Conservation (phyloP, 1,140 invertebrate species). For the Drosophila sucinea region DNA sequence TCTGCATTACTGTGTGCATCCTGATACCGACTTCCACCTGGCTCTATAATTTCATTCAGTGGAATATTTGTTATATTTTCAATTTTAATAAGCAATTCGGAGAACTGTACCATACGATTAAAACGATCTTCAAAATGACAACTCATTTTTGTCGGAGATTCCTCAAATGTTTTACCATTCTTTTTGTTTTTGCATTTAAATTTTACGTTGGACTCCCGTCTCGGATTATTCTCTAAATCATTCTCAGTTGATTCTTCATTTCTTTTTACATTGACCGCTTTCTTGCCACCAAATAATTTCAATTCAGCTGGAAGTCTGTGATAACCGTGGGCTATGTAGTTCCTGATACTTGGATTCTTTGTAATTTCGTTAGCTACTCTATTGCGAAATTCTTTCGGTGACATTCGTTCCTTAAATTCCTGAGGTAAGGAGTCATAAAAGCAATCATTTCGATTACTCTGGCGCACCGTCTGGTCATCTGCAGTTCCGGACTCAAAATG, state of each 20-base stretch:
- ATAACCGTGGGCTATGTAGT: neutral
- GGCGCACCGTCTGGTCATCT: neutral
- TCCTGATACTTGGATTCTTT: neutral
- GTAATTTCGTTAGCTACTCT: neutral
- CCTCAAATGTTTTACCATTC: neutral
- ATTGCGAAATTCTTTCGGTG: neutral
- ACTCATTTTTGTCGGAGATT: neutral
- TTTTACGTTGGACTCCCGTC: neutral
- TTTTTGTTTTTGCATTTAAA: neutral
- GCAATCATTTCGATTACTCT: neutral
- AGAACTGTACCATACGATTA: neutral
- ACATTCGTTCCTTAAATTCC: neutral
- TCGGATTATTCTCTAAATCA: neutral
- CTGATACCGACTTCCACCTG: neutral
- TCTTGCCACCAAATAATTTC: neutral
- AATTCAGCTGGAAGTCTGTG: neutral
- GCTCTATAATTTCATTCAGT: neutral
- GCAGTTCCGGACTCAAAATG: neutral
- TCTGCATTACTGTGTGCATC: neutral
- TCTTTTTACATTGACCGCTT: neutral
- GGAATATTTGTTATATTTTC: neutral
- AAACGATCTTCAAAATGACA: neutral
- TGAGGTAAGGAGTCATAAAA: neutral
- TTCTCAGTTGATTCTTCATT: conserved; percentile 6
- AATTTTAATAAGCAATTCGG: neutral